Conservation (phyloP, 1,140 invertebrate species). For the Palaemon carinicauda region DNA sequence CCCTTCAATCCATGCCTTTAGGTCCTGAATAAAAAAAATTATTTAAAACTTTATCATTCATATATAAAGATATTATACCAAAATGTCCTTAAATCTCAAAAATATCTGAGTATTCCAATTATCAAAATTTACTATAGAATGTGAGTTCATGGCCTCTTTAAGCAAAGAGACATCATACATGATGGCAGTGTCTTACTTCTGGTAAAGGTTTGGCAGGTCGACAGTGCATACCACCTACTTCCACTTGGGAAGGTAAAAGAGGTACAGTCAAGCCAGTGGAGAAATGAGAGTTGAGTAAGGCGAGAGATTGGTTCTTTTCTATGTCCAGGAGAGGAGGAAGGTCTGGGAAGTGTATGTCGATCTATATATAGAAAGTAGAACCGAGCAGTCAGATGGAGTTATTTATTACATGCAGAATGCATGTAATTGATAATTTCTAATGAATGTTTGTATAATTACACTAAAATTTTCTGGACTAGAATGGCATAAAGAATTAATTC, state of each 20-base stretch:
- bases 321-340: conserved; percentile 24
- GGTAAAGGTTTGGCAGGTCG: conserved; percentile 20
- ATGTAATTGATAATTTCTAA: too few species aligned
- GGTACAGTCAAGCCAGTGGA: background rate
- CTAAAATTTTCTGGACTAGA: too few species aligned
- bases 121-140: background rate
- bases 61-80: background rate
- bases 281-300: conserved; percentile 15
- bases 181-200: background rate
- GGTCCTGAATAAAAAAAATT: background rate
- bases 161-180: background rate
- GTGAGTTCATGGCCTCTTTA: background rate
- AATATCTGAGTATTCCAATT: background rate
- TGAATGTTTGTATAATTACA: too few species aligned
- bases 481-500: too few species aligned
- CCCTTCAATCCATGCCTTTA: background rate
- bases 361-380: background rate
- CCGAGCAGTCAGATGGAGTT: too few species aligned
- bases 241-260: conserved; percentile 10
- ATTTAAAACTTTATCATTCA: background rate
- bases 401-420: background rate
- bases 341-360: background rate
- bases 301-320: conserved; percentile 16
- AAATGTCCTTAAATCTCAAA: background rate
- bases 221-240: conserved; percentile 33